These are phyloP conservation scores for Leucophenga montana DNA, from an alignment of 2,888 invertebrate genomes.

Conservation along the genomic window DNA sequence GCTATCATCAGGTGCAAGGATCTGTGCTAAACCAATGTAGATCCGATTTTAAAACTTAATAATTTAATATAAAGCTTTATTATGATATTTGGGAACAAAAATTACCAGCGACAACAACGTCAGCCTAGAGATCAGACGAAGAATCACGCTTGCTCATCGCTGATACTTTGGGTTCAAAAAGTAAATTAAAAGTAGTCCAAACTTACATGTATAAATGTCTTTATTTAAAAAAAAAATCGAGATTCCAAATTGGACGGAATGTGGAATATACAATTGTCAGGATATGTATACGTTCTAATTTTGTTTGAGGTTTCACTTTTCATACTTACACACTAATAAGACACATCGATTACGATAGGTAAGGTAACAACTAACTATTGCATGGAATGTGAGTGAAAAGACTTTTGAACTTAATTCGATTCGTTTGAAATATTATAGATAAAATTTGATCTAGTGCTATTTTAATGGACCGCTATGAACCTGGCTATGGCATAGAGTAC, in stretches of 20 bases:
- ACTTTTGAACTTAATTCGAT: conserved; percentile 7
- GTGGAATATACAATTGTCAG: conserved; percentile 30
- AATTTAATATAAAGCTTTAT: no score
- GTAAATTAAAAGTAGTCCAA: conserved; percentile 74
- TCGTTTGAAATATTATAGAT: conserved; percentile 33
- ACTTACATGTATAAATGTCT: neutral
- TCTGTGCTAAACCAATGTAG: no score
- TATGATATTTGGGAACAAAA: no score
- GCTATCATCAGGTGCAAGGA: no score
- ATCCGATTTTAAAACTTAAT: no score
- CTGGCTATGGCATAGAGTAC: conserved; percentile 39
- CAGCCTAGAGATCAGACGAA: no score
- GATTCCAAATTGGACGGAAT: conserved; percentile 53
- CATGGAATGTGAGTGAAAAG: neutral
- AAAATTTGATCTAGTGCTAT: conserved; percentile 24
- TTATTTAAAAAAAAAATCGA: conserved; percentile 39
- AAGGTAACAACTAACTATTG: neutral
- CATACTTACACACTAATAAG: conserved; percentile 33
- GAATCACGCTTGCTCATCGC: no score
- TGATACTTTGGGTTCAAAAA: no score
- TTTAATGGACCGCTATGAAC: conserved; percentile 36
- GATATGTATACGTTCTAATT: conserved; percentile 12
- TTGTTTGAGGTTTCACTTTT: neutral
- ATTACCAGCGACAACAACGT: no score
- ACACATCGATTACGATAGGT: conserved; percentile 28